Conservation (phyloP, 2,113 vertebrate genomes). For the Spheniscus mendiculus region DNA sequence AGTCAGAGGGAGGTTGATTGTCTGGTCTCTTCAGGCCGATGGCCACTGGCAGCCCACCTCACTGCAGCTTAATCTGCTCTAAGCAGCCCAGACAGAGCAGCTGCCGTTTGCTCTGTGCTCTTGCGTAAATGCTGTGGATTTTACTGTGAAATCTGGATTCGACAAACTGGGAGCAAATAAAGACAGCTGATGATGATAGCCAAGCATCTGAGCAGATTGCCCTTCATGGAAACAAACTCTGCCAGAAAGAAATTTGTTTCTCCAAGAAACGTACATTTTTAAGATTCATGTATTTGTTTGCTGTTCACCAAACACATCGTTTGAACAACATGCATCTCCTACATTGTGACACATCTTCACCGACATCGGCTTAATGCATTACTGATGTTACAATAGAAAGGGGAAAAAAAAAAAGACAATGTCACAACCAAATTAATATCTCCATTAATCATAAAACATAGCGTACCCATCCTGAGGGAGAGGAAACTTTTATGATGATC, state of each 20-base stretch:
- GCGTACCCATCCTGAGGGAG: not conserved
- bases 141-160: not conserved
- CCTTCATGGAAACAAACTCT: not conserved
- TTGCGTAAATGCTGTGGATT: not conserved
- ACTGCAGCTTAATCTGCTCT: not conserved
- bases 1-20: not conserved
- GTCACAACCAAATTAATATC: not conserved
- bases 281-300: not conserved
- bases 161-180: not conserved
- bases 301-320: not conserved
- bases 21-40: not conserved
- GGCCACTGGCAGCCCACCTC: not conserved
- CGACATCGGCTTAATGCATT: not conserved
- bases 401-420: not conserved
- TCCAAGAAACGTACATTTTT: not conserved
- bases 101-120: not conserved
- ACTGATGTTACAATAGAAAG: not conserved
- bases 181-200: not conserved
- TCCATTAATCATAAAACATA: not conserved
- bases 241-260: not conserved
- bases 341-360: not conserved
- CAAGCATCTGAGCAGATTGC: not conserved
- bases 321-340: not conserved
- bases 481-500: not conserved
- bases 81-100: conserved; percentile 2